Evolutionary conservation across 2,113 vertebrate species (phyloP).

Genomic region (Eptesicus fuscus): DNA sequence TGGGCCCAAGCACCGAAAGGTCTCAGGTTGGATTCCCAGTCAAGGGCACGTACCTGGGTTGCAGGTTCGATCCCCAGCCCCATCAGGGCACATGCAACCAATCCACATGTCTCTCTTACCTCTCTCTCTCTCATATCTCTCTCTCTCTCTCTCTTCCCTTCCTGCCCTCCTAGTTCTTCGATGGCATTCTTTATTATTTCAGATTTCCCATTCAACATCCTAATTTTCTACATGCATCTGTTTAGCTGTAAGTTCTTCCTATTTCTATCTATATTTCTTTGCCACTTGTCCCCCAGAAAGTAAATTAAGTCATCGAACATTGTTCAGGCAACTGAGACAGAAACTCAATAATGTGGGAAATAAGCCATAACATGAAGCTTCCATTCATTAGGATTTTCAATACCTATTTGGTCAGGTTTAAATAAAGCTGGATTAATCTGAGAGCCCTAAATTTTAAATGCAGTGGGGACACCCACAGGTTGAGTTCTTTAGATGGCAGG

Average conservation of each 20-base stretch:
- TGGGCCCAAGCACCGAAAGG: no score
- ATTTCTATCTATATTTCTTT: constrained; percentile 28
- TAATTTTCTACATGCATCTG: neutral
- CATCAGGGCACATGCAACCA: no score
- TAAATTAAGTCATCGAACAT: constrained; percentile 46
- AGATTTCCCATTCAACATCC: neutral
- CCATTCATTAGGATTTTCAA: constrained; percentile 47
- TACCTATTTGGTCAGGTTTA: constrained; percentile 7
- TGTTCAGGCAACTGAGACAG: constrained; percentile 45
- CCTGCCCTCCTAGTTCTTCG: neutral
- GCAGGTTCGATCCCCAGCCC: no score
- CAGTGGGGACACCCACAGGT: neutral
- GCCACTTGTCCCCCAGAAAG: neutral
- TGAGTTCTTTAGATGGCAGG: neutral
- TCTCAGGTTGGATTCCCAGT: no score
- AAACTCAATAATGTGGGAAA: constrained; percentile 45
- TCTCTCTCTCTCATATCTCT: no score
- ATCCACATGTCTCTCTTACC: no score
- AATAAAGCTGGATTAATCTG: neutral
- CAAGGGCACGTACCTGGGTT: no score
- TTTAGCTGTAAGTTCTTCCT: neutral
- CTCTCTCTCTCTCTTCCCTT: neutral
- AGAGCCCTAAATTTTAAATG: neutral
- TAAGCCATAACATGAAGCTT: constrained; percentile 33
- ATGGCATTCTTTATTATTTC: neutral